A percentile compares a stretch with the other conserved stretches of the same genome.
phyloP scores from a whole-genome alignment of 2,888 invertebrate genomes.

The Orthosia gracilis region DNA sequence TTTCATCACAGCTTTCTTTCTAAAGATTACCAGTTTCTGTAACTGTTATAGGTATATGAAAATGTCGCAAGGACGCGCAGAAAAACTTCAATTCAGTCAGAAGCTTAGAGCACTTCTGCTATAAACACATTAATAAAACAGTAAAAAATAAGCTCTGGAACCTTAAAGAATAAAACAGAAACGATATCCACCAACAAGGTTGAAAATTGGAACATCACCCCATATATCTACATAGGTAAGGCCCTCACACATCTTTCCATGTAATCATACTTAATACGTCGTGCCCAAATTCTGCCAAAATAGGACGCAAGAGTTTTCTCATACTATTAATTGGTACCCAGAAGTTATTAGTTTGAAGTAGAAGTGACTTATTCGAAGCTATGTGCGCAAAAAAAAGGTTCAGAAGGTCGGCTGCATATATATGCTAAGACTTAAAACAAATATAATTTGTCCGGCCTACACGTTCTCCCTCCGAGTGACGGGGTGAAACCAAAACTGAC shows the following conservation, averaged over 20 bases:
- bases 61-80: too few species aligned
- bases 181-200: background rate
- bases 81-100: too few species aligned
- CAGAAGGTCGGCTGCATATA: background rate
- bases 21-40: background rate
- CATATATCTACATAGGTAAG: background rate
- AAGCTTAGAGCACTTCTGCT: background rate
- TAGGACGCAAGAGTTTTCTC: conserved; percentile 53
- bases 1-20: too few species aligned
- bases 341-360: conserved; percentile 40
- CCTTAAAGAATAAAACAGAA: background rate
- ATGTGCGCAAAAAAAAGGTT: background rate
- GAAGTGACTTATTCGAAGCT: conserved; percentile 52
- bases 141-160: background rate
- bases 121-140: background rate
- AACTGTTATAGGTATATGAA: too few species aligned
- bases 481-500: too few species aligned
- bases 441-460: too few species aligned
- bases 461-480: too few species aligned
- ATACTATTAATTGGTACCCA: conserved; percentile 50
- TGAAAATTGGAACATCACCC: background rate
- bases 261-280: conserved; percentile 37
- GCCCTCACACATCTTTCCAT: conserved; percentile 5
- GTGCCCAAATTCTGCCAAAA: conserved; percentile 36
- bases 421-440: too few species aligned